Base-by-base conservation (phyloP, 2,113 vertebrate species). In the Clarias batrachus region DNA sequence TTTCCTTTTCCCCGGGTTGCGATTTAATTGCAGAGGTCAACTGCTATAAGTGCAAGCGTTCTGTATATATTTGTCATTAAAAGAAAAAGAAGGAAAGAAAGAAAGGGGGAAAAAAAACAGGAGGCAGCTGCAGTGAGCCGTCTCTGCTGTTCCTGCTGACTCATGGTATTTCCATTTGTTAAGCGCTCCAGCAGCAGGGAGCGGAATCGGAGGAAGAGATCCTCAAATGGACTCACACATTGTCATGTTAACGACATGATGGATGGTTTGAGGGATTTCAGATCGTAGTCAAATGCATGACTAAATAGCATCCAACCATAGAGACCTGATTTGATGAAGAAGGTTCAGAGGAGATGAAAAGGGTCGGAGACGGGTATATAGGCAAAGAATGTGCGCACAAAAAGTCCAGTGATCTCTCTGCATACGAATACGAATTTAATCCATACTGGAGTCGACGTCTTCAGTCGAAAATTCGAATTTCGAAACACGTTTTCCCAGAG, bases 11-110 rank as follows among this genome's bases (percentile, higher is more conserved):
- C 65, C 85, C 17, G 70, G 81, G 81, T 82, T 77, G 41, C 57
- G 30, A 76, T 87, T 82, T 83, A 78, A 87, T 87, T 68, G 86
- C 66, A 0, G 13, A 77, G 71, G 83, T 87, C 59, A 83, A 83
- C 71, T 27, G 71, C 48, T 83, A 25, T 83, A 87, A 83, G 62
- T 60, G 81, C 62, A 83, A 71, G 60, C 66, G 86, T 87, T 87
- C 60, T 74, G 62, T 33, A 83, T 33, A 83, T 66, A 59, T 87
- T 78, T 66, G 71, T 82, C 71, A 66, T 74, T 54, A 68, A 57
- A 57, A 16, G 25, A 41, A 70, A 30, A 30, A 12, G 6, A 10
- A 10, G 1, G 4, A 33, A 57, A 83, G 59, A 33, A 70, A 33
- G 2, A n/a, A 76, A 41, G 33, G 33, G 33, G 25, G 21, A 48